Conservation (phyloP, 2,888 invertebrate species). For the Pammene fasciana region DNA sequence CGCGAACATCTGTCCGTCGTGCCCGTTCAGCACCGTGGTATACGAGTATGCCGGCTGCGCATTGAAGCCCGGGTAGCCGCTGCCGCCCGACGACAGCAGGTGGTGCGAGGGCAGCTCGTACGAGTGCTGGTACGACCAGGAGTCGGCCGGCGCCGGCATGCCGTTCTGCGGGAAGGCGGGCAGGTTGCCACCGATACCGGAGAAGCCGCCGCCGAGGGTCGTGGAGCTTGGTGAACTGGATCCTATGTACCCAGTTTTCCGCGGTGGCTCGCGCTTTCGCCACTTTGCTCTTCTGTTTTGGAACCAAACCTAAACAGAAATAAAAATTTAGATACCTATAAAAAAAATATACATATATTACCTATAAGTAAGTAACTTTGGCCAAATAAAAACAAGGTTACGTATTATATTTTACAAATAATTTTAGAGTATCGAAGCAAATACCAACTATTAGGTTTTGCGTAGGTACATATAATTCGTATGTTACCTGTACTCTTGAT, state of each 20-base stretch:
- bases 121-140: slow-evolving; percentile 91
- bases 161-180: slow-evolving; percentile 85
- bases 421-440: too few species aligned
- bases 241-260: slow-evolving; percentile 92
- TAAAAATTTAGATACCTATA: slow-evolving; percentile 34
- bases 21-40: slow-evolving; percentile 87
- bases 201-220: slow-evolving; percentile 85
- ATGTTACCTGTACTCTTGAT: slow-evolving; percentile 78
- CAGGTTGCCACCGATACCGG: slow-evolving; percentile 75
- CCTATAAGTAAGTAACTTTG: too few species aligned
- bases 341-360: too few species aligned
- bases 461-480: neutral
- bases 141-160: slow-evolving; percentile 87
- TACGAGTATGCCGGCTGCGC: slow-evolving; percentile 85
- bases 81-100: slow-evolving; percentile 87
- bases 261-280: slow-evolving; percentile 96
- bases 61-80: slow-evolving; percentile 86
- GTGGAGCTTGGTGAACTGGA: slow-evolving; percentile 87
- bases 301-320: slow-evolving; percentile 87
- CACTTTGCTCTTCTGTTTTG: slow-evolving; percentile 96
- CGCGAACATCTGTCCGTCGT: slow-evolving; percentile 89
- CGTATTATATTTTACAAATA: neutral
- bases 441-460: neutral
- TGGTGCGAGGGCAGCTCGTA: slow-evolving; percentile 91
- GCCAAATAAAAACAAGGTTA: too few species aligned